Base-by-base conservation (phyloP, 2,797 vertebrate species). In the Gastrophryne carolinensis region DNA sequence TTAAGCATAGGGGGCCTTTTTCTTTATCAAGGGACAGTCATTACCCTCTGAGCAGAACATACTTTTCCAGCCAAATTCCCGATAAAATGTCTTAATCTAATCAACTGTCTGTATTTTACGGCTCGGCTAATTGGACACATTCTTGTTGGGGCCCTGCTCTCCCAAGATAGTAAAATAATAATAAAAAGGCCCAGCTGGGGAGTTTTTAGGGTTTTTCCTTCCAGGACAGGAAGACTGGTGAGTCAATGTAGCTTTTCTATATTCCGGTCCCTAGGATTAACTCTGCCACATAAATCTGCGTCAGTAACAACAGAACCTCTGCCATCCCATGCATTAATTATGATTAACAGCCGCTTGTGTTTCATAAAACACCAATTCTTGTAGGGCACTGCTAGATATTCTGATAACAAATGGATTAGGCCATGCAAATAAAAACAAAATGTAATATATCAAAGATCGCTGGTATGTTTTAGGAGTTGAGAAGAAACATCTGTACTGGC, bases 201-300 rank as follows among this genome's bases (percentile, higher is more conserved):
- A 63, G 23, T 69, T 62, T 53, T 27, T 15, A 19, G 67, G 3
- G 13, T 60, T 52, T 61, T 41, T 24, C 23, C 19, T n/a, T 44
- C 13, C 39, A 0, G 29, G 56, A 44, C 15, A 15, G 26, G 10
- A 29, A n/a, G 8, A 49, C 12, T 56, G 41, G 72, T 65, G 39
- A 24, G 44, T 52, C 41, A 21, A 63, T 27, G 23, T 23, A 29
- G 27, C 71, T 56, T 76, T 76, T 76, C 57, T 24, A 63, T 76
- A 62, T 76, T 76, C 57, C 35, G 58, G 66, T 69, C 66, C 63
- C 47, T 56, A 49, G 66, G 74, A 76, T 76, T 76, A 69, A 70
- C 26, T 54, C 74, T 76, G 57, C 74, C 74, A 76, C 73, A 76
- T 76, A 76, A 76, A 75, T 75, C 73, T 75, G 62, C 47, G 26